phyloP scores from a whole-genome alignment of 2,888 invertebrate species.

The Metellina segmentata region DNA sequence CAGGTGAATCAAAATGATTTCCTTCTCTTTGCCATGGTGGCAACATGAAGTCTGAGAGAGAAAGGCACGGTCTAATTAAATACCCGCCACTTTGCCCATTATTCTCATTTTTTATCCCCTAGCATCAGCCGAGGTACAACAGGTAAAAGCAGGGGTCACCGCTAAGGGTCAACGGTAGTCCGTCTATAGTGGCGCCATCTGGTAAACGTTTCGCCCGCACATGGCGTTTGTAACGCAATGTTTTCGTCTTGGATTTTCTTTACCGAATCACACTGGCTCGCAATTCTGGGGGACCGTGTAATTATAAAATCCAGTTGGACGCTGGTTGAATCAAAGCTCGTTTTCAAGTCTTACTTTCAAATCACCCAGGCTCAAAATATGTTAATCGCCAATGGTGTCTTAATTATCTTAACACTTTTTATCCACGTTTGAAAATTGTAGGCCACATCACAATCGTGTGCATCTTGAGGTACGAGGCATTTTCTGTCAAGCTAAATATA shows the following conservation, averaged over 20 bases:
- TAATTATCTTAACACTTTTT: too few species aligned
- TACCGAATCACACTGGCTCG: neutral
- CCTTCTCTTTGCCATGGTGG: neutral
- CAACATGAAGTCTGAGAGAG: slow-evolving; percentile 29
- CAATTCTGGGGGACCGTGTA: neutral
- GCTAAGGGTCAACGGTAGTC: slow-evolving; percentile 69
- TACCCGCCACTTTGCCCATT: slow-evolving; percentile 54
- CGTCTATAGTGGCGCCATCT: slow-evolving; percentile 69
- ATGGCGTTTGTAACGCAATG: neutral
- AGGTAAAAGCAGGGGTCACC: slow-evolving; percentile 51
- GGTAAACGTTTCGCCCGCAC: slow-evolving; percentile 64
- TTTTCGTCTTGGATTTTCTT: slow-evolving; percentile 13
- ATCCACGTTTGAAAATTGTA: too few species aligned
- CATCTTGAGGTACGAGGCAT: too few species aligned
- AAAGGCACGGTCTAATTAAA: slow-evolving; percentile 57
- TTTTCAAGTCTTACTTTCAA: too few species aligned
- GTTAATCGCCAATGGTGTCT: too few species aligned
- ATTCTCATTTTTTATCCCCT: slow-evolving; percentile 42
- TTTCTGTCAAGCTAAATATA: too few species aligned
- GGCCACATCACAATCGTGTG: too few species aligned
- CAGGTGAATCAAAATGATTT: neutral
- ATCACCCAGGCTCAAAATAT: too few species aligned
- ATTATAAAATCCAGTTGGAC: neutral
- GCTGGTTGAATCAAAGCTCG: too few species aligned
- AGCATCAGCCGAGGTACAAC: slow-evolving; percentile 16